These are phyloP conservation scores for Rhineura floridana DNA, from an alignment of 2,113 vertebrate genomes.

Conservation along the genomic window DNA sequence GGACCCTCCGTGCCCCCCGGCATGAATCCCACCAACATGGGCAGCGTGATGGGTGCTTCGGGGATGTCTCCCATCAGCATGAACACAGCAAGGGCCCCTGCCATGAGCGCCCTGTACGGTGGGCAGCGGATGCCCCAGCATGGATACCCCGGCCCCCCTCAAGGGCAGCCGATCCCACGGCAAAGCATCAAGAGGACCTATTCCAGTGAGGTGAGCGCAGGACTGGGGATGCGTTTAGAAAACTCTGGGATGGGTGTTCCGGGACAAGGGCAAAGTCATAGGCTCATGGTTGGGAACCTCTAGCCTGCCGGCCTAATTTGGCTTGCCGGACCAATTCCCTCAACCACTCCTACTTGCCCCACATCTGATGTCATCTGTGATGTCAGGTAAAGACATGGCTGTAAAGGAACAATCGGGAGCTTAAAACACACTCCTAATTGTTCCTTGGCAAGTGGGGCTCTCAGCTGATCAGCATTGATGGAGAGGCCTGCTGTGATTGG, in stretches of 20 bases:
- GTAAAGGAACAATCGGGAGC: too few species aligned
- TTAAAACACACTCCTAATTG: too few species aligned
- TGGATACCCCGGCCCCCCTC: constrained; percentile 74
- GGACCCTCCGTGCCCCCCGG: constrained; percentile 73
- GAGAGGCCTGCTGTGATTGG: too few species aligned
- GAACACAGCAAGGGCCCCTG: constrained; percentile 77
- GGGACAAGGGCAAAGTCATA: not conserved
- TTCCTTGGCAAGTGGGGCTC: too few species aligned
- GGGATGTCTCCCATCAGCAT: constrained; percentile 81
- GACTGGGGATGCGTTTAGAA: not conserved
- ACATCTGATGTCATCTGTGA: too few species aligned
- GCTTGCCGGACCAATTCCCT: too few species aligned
- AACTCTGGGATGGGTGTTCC: not conserved
- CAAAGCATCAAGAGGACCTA: constrained; percentile 89
- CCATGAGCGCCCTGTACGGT: constrained; percentile 78
- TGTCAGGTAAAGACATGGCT: too few species aligned
- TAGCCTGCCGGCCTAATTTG: too few species aligned
- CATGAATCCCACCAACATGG: constrained; percentile 71
- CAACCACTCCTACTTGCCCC: too few species aligned
- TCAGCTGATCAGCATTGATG: too few species aligned
- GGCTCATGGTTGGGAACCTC: not conserved
- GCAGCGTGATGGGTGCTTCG: constrained; percentile 69
- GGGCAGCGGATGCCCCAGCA: constrained; percentile 88
- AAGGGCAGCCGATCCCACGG: constrained; percentile 81
- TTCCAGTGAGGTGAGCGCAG: constrained; percentile 81